Evolutionary conservation across 2,888 invertebrate species (phyloP).

Genomic region (Drosophila falleni): DNA sequence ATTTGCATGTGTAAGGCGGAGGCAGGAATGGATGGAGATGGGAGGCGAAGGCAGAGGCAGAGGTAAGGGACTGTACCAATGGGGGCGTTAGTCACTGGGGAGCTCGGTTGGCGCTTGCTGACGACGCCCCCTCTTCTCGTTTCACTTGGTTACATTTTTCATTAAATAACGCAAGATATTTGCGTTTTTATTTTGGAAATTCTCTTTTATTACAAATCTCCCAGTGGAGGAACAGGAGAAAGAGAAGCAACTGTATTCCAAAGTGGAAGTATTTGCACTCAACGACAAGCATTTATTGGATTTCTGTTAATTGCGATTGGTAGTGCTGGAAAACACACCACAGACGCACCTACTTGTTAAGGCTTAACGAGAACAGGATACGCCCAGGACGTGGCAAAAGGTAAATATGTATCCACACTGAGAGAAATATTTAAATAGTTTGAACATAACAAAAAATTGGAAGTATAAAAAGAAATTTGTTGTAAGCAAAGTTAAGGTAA

Average conservation of each 20-base stretch:
- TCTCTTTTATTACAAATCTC: constrained; percentile 41
- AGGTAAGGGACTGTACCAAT: constrained; percentile 7
- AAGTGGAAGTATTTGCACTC: constrained; percentile 21
- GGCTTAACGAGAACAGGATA: constrained; percentile 51
- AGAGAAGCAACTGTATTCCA: constrained; percentile 18
- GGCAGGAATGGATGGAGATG: not conserved
- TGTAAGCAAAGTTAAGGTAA: not conserved
- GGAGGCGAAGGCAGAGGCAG: not conserved
- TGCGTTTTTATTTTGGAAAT: constrained; percentile 10
- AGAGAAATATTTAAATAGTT: constrained; percentile 5
- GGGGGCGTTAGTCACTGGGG: constrained; percentile 63
- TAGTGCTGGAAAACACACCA: constrained; percentile 37
- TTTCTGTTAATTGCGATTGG: constrained; percentile 68
- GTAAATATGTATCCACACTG: constrained; percentile 50
- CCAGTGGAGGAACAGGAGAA: constrained; percentile 24
- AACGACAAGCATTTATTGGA: constrained; percentile 58
- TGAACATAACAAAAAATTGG: too few relatives aligned
- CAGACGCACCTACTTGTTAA: constrained; percentile 51
- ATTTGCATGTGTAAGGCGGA: constrained; percentile 68
- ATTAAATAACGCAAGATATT: constrained; percentile 60
- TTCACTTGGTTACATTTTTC: constrained; percentile 63
- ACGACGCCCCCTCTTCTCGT: constrained; percentile 21
- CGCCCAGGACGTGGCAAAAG: constrained; percentile 45
- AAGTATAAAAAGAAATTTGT: not conserved
- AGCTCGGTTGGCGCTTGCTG: constrained; percentile 34